A percentile compares a stretch with the other conserved stretches of the same genome.
These are phyloP conservation scores for Leptoteleia sp. DNA, from an alignment of 1,140 invertebrate species.

Conservation along the genomic window DNA sequence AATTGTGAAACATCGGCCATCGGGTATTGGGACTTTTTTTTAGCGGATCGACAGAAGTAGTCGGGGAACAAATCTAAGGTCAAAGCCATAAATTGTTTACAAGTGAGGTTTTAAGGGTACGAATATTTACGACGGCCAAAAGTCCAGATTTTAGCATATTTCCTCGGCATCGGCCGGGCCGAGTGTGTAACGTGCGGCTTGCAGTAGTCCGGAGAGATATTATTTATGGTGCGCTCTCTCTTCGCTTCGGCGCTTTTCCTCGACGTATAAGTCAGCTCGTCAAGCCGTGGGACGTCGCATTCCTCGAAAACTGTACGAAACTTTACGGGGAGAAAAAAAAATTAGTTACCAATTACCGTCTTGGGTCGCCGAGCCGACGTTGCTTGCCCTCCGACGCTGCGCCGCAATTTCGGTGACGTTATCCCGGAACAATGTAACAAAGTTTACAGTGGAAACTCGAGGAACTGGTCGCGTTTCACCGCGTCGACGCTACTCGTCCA, in stretches of 20 bases:
- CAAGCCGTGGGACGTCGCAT: conserved; percentile 1
- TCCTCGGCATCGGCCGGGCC: conserved; percentile 4
- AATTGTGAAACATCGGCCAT: conserved; percentile 2
- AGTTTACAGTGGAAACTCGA: not conserved
- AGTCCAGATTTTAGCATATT: conserved; percentile 11
- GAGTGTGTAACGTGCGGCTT: conserved; percentile 41
- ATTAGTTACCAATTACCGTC: not conserved
- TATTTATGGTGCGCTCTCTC: conserved; percentile 39
- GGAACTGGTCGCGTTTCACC: not conserved
- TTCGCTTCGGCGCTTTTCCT: conserved; percentile 6
- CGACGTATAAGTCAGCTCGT: conserved; percentile 9
- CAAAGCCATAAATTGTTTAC: conserved; percentile 44
- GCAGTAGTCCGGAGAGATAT: conserved; percentile 32
- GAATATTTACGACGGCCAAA: conserved; percentile 38
- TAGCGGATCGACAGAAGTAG: conserved; percentile 18
- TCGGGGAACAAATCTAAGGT: conserved; percentile 41
- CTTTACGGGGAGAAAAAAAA: too few relatives aligned
- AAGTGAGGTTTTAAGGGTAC: conserved; percentile 11
- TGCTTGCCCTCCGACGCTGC: too few relatives aligned
- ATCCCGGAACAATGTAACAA: not conserved
- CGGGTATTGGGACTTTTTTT: too few relatives aligned
- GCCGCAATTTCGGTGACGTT: not conserved
- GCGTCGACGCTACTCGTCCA: conserved; percentile 24
- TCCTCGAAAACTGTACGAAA: conserved; percentile 21
- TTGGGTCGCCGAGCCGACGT: too few relatives aligned